Percentiles rank a stretch among this genome's conserved stretches.
Evolutionary conservation across 92 coral and sea anemone genomes (phyloP).

Genomic region (Muricea muricata): DNA sequence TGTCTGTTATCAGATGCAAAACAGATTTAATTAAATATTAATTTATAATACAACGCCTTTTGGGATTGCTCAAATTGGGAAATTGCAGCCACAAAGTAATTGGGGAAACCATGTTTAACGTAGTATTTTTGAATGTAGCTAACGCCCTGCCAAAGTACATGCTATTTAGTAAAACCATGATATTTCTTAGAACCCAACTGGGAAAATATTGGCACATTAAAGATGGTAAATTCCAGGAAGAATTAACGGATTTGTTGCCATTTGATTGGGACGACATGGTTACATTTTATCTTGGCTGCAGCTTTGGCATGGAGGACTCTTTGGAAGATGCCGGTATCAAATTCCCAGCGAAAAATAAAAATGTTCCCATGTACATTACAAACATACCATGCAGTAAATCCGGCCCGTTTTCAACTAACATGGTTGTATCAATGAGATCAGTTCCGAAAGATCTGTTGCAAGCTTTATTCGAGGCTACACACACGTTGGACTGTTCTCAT

Average conservation of each 20-base stretch:
- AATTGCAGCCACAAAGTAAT: no score
- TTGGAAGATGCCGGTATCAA: constrained; percentile 70
- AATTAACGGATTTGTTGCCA: constrained; percentile 44
- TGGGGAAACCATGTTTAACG: no score
- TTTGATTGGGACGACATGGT: constrained; percentile 80
- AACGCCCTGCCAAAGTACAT: no score
- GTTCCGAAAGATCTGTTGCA: constrained; percentile 72
- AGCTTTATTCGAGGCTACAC: constrained; percentile 77
- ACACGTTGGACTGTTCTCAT: constrained; percentile 79
- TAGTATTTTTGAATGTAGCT: no score
- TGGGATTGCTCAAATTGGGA: neutral
- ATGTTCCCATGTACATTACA: constrained; percentile 82
- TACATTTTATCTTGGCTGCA: constrained; percentile 91
- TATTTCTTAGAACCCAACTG: constrained; percentile 70
- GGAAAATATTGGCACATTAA: constrained; percentile 63
- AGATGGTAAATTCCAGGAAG: constrained; percentile 51
- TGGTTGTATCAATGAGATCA: constrained; percentile 93
- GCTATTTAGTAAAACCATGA: neutral
- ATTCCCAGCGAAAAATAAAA: constrained; percentile 49
- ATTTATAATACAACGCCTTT: neutral
- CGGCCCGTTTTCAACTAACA: constrained; percentile 72
- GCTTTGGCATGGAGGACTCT: constrained; percentile 90
- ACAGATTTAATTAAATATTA: no score
- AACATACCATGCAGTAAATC: constrained; percentile 72
- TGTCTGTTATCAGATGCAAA: no score